Conservation (phyloP, 2,797 vertebrate species). For the Loris lydekkerianus region DNA sequence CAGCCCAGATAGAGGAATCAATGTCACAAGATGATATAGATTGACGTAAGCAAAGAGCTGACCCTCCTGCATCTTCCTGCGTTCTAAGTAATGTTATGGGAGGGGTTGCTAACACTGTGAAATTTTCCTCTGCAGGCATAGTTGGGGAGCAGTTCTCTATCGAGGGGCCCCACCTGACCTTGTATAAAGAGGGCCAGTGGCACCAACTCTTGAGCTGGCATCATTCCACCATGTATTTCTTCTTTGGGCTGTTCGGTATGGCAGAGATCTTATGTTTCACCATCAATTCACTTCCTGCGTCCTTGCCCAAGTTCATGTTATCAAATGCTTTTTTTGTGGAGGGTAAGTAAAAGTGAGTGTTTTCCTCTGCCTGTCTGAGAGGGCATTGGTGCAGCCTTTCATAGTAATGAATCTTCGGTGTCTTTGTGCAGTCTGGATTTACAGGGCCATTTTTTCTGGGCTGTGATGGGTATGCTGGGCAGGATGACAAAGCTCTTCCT, state of each 20-base stretch:
- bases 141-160: constrained; percentile 94
- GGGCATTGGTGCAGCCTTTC: not conserved
- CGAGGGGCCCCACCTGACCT: constrained; percentile 91
- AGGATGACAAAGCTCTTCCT: not conserved
- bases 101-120: constrained; percentile 1
- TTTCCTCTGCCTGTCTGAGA: not conserved
- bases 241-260: constrained; percentile 93
- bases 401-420: not conserved
- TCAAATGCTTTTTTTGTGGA: constrained; percentile 95
- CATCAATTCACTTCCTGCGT: constrained; percentile 90
- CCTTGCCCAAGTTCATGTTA: constrained; percentile 93
- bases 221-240: constrained; percentile 97
- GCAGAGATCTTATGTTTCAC: constrained; percentile 91
- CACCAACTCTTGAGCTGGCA: constrained; percentile 95
- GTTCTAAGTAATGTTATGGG: not conserved
- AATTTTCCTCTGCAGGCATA: constrained; percentile 90
- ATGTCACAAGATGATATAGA: not conserved
- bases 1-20: not conserved
- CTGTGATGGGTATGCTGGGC: not conserved
- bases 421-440: not conserved
- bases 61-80: not conserved
- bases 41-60: not conserved
- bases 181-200: constrained; percentile 94
- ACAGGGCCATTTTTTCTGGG: not conserved
- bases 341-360: constrained; percentile 87